Conservation (phyloP, 2,113 vertebrate species). For the Calyptomena viridis region DNA sequence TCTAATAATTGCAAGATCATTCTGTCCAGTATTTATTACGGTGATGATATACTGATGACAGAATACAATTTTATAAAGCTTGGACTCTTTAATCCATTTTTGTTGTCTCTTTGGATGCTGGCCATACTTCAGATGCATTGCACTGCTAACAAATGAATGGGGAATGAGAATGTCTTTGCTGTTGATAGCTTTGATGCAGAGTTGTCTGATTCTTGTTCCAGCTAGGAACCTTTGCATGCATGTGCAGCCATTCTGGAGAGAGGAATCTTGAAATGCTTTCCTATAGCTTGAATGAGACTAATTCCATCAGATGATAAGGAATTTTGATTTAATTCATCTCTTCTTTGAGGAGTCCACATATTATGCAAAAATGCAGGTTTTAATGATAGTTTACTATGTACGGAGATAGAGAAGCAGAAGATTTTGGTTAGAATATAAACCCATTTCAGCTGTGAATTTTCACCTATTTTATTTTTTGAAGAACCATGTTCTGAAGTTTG, state of each 20-base stretch:
- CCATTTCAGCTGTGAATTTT: not conserved
- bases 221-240: not conserved
- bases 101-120: not conserved
- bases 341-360: not conserved
- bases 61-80: not conserved
- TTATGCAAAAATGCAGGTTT: not conserved
- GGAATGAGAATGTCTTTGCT: not conserved
- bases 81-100: not conserved
- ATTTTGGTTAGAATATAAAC: not conserved
- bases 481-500: not conserved
- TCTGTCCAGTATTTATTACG: slow-evolving; percentile 1
- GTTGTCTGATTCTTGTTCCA: not conserved
- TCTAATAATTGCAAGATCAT: slow-evolving; percentile 37
- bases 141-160: not conserved
- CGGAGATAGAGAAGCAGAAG: not conserved
- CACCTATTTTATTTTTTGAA: not conserved
- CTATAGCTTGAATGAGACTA: not conserved
- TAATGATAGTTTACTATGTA: not conserved
- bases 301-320: not conserved
- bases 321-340: not conserved
- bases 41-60: not conserved
- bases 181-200: not conserved
- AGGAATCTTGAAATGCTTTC: not conserved
- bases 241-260: not conserved
- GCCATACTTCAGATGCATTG: not conserved